These are phyloP conservation scores for Zoanthus sociatus DNA, from an alignment of 92 coral and sea anemone genomes.

Conservation along the genomic window DNA sequence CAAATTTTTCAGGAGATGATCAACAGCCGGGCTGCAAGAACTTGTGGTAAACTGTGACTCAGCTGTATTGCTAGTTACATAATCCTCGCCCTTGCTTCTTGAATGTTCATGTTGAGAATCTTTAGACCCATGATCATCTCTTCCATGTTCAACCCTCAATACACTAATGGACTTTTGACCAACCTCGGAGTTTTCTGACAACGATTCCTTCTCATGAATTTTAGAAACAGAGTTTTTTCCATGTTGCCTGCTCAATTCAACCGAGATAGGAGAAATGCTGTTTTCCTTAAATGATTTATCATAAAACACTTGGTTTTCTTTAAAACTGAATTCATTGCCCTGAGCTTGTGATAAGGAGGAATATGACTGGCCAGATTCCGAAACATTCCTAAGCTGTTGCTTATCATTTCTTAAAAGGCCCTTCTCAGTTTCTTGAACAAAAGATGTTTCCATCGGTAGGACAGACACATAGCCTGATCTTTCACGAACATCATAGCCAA, in stretches of 20 bases:
- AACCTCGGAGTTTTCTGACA: background rate
- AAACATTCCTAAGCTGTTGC: background rate
- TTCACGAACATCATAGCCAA: background rate
- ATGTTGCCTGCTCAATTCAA: background rate
- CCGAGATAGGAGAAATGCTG: background rate
- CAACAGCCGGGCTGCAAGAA: constrained; percentile 17
- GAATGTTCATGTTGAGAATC: background rate
- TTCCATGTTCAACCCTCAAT: constrained; percentile 25
- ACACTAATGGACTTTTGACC: background rate
- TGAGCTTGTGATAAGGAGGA: background rate
- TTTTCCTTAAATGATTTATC: background rate
- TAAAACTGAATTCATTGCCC: background rate
- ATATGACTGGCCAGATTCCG: background rate
- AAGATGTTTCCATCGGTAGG: background rate
- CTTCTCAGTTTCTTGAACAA: background rate
- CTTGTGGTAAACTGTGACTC: background rate
- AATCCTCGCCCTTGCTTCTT: background rate
- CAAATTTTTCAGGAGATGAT: constrained; percentile 19
- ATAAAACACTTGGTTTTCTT: background rate
- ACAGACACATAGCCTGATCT: background rate
- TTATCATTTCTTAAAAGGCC: background rate
- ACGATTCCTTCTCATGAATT: background rate
- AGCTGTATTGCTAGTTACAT: background rate
- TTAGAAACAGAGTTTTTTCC: background rate
- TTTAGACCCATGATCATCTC: constrained; percentile 22